Conservation (phyloP, 2,888 invertebrate species). For the Muscina levida region DNA sequence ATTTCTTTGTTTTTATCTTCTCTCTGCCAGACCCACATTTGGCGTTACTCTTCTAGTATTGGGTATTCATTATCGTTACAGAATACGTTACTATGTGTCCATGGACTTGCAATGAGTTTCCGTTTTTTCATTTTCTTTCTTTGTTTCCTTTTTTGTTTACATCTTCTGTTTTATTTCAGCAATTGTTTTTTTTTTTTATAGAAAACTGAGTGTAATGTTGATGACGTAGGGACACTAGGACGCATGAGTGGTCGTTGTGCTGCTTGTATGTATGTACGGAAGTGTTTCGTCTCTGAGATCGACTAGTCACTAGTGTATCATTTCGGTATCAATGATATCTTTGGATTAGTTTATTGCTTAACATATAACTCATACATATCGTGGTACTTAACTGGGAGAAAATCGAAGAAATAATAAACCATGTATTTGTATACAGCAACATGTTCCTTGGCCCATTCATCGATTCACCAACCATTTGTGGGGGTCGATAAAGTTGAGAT, state of each 20-base stretch:
- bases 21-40: constrained; percentile 28
- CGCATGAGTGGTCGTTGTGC: too few species aligned
- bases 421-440: not conserved
- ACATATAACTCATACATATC: constrained; percentile 28
- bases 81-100: constrained; percentile 2
- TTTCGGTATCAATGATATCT: constrained; percentile 30
- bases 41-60: not conserved
- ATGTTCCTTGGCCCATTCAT: too few species aligned
- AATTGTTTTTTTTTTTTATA: too few species aligned
- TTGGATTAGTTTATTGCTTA: constrained; percentile 47
- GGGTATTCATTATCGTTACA: constrained; percentile 18
- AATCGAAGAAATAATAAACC: not conserved
- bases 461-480: not conserved
- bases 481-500: constrained; percentile 35
- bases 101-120: not conserved
- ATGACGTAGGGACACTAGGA: too few species aligned
- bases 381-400: too few species aligned
- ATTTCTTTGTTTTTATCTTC: constrained; percentile 36
- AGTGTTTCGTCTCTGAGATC: too few species aligned
- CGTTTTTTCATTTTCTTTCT: constrained; percentile 14
- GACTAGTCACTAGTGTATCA: not conserved
- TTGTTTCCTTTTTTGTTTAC: constrained; percentile 23
- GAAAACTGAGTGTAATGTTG: too few species aligned
- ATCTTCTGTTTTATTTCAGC: not conserved
- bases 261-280: too few species aligned